Evolutionary conservation across 2,888 invertebrate genomes (phyloP).

Genomic region (Cephus sareptanus): DNA sequence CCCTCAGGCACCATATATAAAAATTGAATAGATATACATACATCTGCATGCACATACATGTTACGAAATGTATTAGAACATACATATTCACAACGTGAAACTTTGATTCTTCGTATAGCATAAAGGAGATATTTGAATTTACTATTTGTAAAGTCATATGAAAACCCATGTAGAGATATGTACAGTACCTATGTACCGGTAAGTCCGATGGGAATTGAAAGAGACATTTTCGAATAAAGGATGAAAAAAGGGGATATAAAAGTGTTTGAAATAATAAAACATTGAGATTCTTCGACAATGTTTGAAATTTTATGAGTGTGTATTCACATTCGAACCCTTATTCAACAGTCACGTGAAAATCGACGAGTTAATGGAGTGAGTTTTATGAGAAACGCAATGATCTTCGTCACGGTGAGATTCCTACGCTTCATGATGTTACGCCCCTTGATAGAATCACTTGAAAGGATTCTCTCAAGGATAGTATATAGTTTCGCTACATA

Average conservation of each 20-base stretch:
- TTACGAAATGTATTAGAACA: neutral
- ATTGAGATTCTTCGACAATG: neutral
- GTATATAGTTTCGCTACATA: neutral
- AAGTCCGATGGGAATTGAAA: neutral
- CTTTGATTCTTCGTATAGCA: neutral
- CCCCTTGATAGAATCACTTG: neutral
- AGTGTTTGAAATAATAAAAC: neutral
- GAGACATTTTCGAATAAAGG: neutral
- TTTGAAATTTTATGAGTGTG: neutral
- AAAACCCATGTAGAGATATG: neutral
- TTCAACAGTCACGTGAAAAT: neutral
- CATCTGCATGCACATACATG: neutral
- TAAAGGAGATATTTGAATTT: neutral
- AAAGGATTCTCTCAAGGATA: neutral
- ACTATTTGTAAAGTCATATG: neutral
- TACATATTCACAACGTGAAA: neutral
- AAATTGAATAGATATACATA: neutral
- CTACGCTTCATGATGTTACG: neutral
- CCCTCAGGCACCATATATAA: neutral
- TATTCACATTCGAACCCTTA: neutral
- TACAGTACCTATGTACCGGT: neutral
- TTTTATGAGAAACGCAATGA: neutral
- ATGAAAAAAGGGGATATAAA: neutral
- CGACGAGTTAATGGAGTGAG: neutral
- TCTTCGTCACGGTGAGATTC: neutral